These are phyloP conservation scores for Lophotriccus pileatus DNA, from an alignment of 2,797 vertebrate genomes.

Conservation along the genomic window DNA sequence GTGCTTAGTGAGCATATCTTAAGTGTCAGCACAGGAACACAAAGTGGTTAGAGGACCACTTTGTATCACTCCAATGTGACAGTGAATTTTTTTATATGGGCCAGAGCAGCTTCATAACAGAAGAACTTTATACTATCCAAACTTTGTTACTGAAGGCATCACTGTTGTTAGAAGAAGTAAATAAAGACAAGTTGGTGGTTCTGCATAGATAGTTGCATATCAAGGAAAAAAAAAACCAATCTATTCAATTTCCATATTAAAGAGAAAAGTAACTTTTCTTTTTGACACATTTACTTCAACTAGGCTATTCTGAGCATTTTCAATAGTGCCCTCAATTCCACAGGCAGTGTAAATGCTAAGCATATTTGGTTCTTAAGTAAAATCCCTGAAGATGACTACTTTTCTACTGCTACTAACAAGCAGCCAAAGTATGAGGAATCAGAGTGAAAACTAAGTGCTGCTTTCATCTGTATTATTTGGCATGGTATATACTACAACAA, in stretches of 20 bases:
- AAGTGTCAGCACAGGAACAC: neutral
- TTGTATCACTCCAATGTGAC: neutral
- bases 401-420: neutral
- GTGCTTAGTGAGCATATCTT: neutral
- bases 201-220: neutral
- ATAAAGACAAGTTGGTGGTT: neutral
- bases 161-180: neutral
- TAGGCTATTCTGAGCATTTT: neutral
- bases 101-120: neutral
- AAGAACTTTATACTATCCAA: neutral
- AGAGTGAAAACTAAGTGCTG: neutral
- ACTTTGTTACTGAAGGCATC: neutral
- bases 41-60: neutral
- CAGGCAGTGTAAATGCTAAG: neutral
- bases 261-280: neutral
- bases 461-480: neutral
- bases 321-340: neutral
- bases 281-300: neutral
- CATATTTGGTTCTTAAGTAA: neutral
- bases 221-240: neutral
- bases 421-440: neutral
- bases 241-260: neutral
- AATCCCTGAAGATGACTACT: neutral
- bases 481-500: neutral
- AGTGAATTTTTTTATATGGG: neutral